Base-by-base conservation (phyloP, 2,113 vertebrate species). In the Porphyrio hochstetteri region DNA sequence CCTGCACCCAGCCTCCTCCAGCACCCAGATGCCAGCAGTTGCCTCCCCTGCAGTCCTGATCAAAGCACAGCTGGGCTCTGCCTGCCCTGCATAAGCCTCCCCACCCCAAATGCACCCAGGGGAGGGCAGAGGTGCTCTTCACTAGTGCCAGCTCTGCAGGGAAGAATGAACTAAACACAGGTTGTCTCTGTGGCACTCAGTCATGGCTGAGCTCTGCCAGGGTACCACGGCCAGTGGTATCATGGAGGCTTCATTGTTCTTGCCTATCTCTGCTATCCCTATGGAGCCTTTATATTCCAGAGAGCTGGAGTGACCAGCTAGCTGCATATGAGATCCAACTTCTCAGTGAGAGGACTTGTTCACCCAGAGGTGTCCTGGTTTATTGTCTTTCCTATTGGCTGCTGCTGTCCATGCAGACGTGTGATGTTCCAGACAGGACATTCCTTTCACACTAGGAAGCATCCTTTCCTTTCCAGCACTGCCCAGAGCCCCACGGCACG, bases 401-500 rank as follows among this genome's bases (percentile, higher is more conserved):
- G 2, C 67, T 70, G 72, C 79, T 64, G 65, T 5, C 57, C 76
- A 10, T 2, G 24, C 36, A 59, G 82, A n/a, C 36, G 3, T 3
- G 21, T 3, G 42, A 57, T 8, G 24, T 16, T 55, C 24, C 72
- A 53, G 68, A 38, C 63, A 65, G 46, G 50, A 79, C 61, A n/a
- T 50, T 53, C 18, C 33, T 60, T 70, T 74, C 50, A 68, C 2
- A 1, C 56, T 8, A 57, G 48, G 65, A 83, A 84, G 42, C 46
- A 50, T 27, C 60, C 61, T 38, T 70, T 83, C 44, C 84, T 81
- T 60, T 28, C 48, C 71, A 63, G 48, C 52, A 25, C 16, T 52
- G 48, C 67, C 78, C 70, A 77, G 88, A 82, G 6, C 68, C 80
- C 76, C 0, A 0, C 0, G 0, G 79, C 63, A 59, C 0, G 0